These are phyloP conservation scores for Sarcophaga peregrina DNA, from an alignment of 1,140 invertebrate species.

Conservation along the genomic window DNA sequence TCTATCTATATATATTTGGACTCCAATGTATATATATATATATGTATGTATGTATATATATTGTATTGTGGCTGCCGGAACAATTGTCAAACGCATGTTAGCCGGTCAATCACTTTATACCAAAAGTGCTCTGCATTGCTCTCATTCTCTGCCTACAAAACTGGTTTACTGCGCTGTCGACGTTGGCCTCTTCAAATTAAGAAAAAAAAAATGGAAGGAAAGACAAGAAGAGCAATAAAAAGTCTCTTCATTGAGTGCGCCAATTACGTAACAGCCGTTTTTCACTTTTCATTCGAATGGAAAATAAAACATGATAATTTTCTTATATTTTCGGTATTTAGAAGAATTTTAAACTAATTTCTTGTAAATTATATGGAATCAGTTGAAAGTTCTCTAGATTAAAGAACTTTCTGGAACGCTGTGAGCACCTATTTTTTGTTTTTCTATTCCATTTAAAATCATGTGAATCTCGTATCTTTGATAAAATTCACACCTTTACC, in stretches of 20 bases:
- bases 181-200: neutral
- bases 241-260: constrained; percentile 2
- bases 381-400: neutral
- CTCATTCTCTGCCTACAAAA: constrained; percentile 8
- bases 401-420: neutral
- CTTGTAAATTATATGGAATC: neutral
- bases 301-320: constrained; percentile 8
- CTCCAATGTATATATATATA: too few relatives aligned
- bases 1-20: too few relatives aligned
- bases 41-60: neutral
- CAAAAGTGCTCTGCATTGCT: neutral
- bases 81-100: constrained; percentile 24
- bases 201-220: neutral
- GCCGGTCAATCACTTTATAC: constrained; percentile 32
- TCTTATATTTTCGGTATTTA: neutral
- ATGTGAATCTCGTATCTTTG: constrained; percentile 29
- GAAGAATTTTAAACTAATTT: neutral
- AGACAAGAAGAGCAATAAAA: neutral
- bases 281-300: constrained; percentile 21
- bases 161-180: neutral
- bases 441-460: neutral
- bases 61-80: constrained; percentile 8
- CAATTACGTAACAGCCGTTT: constrained; percentile 37
- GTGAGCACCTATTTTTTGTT: neutral
- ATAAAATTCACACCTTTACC: constrained; percentile 25